phyloP scores from a whole-genome alignment of 2,113 vertebrate species.

The Rhizomys pruinosus region DNA sequence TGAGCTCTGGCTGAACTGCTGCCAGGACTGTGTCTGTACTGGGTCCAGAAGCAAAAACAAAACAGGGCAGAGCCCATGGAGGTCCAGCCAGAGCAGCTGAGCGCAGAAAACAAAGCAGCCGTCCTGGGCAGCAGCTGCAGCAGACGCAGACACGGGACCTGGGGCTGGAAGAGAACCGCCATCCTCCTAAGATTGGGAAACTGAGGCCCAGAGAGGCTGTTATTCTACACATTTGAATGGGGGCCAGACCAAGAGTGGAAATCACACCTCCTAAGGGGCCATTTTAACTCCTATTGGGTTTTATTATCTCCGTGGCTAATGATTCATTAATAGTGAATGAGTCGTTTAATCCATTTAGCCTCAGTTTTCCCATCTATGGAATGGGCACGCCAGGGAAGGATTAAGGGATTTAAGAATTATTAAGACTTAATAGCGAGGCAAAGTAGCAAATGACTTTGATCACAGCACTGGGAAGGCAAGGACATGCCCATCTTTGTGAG shows the following conservation, averaged over 20 bases:
- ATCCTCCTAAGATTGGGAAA: conserved; percentile 6
- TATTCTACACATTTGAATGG: background rate
- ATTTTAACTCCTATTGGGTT: background rate
- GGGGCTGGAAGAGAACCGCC: background rate
- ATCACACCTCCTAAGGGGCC: background rate
- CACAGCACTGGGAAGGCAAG: no score
- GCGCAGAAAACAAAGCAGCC: conserved; percentile 41
- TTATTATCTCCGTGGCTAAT: background rate
- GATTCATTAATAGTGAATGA: background rate
- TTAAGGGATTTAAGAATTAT: no score
- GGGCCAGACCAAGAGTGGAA: background rate
- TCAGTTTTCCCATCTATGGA: conserved; percentile 31
- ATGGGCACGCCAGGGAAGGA: background rate
- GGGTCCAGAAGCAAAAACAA: conserved; percentile 82
- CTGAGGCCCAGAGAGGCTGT: background rate
- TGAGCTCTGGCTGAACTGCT: conserved; percentile 73
- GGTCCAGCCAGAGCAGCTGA: conserved; percentile 80
- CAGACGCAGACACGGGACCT: accelerated
- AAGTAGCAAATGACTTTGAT: no score
- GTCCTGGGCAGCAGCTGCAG: conserved; percentile 1
- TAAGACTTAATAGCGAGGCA: background rate
- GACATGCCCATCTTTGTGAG: no score
- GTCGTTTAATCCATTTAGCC: background rate
- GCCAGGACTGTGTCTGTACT: conserved; percentile 82
- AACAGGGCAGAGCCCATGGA: conserved; percentile 73